phyloP scores from a whole-genome alignment of 2,113 vertebrate genomes.

The Naja naja region DNA sequence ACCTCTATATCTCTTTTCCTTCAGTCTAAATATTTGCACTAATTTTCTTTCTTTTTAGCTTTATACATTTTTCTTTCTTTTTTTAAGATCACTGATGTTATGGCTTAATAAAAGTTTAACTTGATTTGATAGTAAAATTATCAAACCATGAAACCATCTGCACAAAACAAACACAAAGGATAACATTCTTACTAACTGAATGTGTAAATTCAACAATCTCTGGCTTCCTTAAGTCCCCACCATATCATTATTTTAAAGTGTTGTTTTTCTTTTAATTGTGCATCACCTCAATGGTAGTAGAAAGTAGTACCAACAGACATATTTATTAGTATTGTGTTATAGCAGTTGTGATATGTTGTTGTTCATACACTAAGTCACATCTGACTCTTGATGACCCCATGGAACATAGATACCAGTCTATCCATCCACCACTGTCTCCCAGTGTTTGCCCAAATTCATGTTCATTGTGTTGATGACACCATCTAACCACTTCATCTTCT shows the following conservation, averaged over 20 bases:
- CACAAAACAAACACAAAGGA: background rate
- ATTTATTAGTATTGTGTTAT: background rate
- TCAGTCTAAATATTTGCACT: background rate
- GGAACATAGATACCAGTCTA: background rate
- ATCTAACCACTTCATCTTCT: background rate
- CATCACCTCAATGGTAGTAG: background rate
- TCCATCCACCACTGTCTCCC: background rate
- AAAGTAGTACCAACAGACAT: background rate
- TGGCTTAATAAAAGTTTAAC: background rate
- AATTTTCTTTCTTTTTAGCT: background rate
- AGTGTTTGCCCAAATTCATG: no score
- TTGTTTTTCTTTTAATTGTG: background rate
- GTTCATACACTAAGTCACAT: background rate
- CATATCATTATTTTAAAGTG: background rate
- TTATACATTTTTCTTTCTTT: background rate
- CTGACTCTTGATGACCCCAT: background rate
- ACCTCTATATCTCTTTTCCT: background rate
- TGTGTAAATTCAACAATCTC: background rate
- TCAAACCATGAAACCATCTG: background rate
- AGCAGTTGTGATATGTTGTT: background rate
- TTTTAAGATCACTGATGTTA: background rate
- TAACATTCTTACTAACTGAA: background rate
- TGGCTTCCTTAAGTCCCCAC: background rate
- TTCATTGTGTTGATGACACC: background rate
- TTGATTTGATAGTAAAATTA: background rate